phyloP scores from a whole-genome alignment of 1,140 invertebrate species.

The Drosophila chauvacae region DNA sequence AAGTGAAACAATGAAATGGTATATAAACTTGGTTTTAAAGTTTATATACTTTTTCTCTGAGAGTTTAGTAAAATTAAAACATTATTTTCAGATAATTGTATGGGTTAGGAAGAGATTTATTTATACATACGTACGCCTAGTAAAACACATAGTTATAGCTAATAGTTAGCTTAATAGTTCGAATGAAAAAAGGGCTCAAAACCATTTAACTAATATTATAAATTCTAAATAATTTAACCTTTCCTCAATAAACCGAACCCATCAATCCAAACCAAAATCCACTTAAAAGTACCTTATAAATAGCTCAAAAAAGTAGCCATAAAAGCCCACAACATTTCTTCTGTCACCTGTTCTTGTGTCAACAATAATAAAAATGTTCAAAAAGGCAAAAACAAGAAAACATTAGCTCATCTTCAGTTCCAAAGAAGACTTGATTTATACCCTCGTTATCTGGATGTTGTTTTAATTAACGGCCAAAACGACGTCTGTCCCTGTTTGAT shows the following conservation, averaged over 20 bases:
- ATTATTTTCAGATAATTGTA: neutral
- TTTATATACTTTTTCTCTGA: neutral
- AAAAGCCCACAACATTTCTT: constrained; percentile 9
- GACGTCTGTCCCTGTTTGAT: constrained; percentile 1
- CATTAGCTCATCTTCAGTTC: constrained; percentile 28
- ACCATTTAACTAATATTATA: too few species aligned
- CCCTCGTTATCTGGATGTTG: constrained; percentile 30
- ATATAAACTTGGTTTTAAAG: neutral
- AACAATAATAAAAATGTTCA: constrained; percentile 6
- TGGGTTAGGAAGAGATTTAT: too few species aligned
- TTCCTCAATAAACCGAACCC: neutral
- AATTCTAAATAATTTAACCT: neutral
- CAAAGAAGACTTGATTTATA: constrained; percentile 24
- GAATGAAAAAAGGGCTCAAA: too few species aligned
- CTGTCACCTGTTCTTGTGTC: constrained; percentile 6
- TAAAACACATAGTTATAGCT: too few species aligned
- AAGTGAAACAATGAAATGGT: neutral
- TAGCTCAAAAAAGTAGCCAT: neutral
- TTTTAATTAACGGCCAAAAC: constrained; percentile 25
- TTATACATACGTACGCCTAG: too few species aligned
- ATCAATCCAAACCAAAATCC: neutral
- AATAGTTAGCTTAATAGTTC: too few species aligned
- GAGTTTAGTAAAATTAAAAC: too few species aligned
- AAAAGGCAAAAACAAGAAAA: neutral
- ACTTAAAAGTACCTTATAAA: constrained; percentile 3